Base-by-base conservation (phyloP, 2,113 vertebrate genomes). In the Sturnira hondurensis region DNA sequence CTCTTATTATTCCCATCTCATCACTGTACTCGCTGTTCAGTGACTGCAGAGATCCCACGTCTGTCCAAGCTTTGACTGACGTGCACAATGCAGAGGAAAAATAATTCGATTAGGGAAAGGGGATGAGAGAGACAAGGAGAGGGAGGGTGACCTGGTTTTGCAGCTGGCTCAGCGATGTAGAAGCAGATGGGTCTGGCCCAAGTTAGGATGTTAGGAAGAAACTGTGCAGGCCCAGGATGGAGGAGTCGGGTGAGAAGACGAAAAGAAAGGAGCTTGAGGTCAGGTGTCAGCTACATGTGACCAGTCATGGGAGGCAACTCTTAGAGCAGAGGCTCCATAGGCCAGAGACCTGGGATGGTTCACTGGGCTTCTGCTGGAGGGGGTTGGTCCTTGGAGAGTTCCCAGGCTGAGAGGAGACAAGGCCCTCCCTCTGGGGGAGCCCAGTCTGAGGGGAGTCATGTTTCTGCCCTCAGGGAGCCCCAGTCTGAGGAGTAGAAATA, bases 111-210 rank as follows among this genome's bases (percentile, higher is more conserved):
- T 97, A 97, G 70, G 68, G 77, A 97, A 91, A 84, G 63, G 91
- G 97, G 91, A 80, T 88, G 80, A 95, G 94, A 90, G 95, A 95
- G 93, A 86, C 93, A 97, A 91, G 88, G 96, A 93, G 92, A 92
- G 8, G 5, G 93, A 94, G 94, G 85, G 68, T 96, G 96, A 96
- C 97, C 97, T 97, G 97, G 56, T 97, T 97, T 98, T 96, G 96
- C 88, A 91, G 97, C 97, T 96, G 97, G 96, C 96, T 98, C 97
- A 96, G 97, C 82, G 9, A 91, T 76, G 91, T 31, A 11, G 54
- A 94, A 83, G 82, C 97, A 94, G 95, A 96, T 45, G 86, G 56
- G 43, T 31, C 85, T 83, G 94, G 77, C 38, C 90, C 1, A 10
- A 80, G 77, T 0, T 36, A 43, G 68, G 86, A 78, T 2, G 36